A percentile compares a stretch with the other conserved stretches of the same genome.
Evolutionary conservation across 2,888 invertebrate genomes (phyloP).

Genomic region (Galerucella calmariensis): DNA sequence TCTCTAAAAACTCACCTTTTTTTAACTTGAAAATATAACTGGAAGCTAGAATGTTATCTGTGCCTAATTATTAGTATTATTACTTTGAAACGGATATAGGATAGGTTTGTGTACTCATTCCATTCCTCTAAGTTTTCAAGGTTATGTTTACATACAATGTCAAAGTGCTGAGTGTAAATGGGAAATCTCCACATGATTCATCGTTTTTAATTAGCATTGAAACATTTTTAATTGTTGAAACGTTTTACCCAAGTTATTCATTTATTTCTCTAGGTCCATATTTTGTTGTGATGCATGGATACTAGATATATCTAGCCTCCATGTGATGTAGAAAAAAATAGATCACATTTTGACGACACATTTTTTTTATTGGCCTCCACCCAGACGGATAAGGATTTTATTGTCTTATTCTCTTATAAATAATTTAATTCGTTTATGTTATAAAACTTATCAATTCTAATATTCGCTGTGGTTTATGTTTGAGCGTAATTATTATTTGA

Average conservation of each 20-base stretch:
- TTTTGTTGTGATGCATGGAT: background rate
- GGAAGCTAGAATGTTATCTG: background rate
- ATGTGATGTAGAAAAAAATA: background rate
- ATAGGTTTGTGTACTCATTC: background rate
- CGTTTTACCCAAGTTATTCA: background rate
- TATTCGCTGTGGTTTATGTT: background rate
- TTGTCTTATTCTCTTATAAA: background rate
- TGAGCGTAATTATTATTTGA: background rate
- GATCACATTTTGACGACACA: background rate
- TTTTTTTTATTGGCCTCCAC: slow-evolving; percentile 1
- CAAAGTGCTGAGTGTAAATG: background rate
- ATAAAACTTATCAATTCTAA: background rate
- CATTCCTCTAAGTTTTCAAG: background rate
- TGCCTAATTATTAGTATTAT: background rate
- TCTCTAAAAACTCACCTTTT: background rate
- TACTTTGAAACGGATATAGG: background rate
- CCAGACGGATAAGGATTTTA: background rate
- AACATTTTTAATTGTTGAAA: background rate
- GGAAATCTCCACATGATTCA: slow-evolving; percentile 1
- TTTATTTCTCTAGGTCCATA: background rate
- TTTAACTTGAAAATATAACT: background rate
- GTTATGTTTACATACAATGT: slow-evolving; percentile 1
- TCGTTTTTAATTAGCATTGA: background rate
- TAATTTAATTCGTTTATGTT: background rate
- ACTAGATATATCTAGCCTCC: too few species aligned